phyloP scores from a whole-genome alignment of 2,113 vertebrate species.

The Ancistrus triradiatus region DNA sequence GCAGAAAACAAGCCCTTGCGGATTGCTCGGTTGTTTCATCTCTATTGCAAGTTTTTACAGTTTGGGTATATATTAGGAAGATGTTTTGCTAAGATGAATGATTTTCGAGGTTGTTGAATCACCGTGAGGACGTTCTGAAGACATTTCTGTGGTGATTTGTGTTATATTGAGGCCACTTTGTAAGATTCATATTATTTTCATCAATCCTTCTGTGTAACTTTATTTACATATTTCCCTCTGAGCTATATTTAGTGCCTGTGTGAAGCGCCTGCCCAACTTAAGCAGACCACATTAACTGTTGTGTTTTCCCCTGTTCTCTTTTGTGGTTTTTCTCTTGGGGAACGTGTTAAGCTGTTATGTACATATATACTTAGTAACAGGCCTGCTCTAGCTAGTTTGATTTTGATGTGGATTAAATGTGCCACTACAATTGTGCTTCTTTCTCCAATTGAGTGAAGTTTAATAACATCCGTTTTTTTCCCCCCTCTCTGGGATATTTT shows the following conservation, averaged over 20 bases:
- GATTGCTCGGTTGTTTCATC: conserved; percentile 34
- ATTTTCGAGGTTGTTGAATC: conserved; percentile 28
- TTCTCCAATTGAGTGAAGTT: conserved; percentile 42
- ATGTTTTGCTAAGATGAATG: conserved; percentile 30
- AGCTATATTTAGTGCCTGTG: conserved; percentile 37
- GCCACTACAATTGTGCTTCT: conserved; percentile 34
- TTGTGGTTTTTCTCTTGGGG: conserved; percentile 29
- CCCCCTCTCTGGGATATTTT: conserved; percentile 45
- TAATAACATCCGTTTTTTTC: conserved; percentile 47
- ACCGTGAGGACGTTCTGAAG: conserved; percentile 5
- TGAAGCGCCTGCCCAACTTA: conserved; percentile 16
- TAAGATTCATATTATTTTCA: conserved; percentile 41
- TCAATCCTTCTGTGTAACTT: conserved; percentile 30
- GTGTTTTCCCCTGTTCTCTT: conserved; percentile 9
- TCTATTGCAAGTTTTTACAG: conserved; percentile 26
- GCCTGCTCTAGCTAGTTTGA: conserved; percentile 17
- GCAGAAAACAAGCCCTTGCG: conserved; percentile 32
- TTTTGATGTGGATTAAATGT: conserved; percentile 37
- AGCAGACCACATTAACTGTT: conserved; percentile 15
- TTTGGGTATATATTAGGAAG: conserved; percentile 7
- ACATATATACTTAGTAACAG: conserved; percentile 29
- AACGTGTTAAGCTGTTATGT: conserved; percentile 24
- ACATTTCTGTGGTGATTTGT: too few species aligned
- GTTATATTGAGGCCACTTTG: too few species aligned
- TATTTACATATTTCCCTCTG: conserved; percentile 45